These are phyloP conservation scores for Liasis olivaceus DNA, from an alignment of 2,797 vertebrate species.

Conservation along the genomic window DNA sequence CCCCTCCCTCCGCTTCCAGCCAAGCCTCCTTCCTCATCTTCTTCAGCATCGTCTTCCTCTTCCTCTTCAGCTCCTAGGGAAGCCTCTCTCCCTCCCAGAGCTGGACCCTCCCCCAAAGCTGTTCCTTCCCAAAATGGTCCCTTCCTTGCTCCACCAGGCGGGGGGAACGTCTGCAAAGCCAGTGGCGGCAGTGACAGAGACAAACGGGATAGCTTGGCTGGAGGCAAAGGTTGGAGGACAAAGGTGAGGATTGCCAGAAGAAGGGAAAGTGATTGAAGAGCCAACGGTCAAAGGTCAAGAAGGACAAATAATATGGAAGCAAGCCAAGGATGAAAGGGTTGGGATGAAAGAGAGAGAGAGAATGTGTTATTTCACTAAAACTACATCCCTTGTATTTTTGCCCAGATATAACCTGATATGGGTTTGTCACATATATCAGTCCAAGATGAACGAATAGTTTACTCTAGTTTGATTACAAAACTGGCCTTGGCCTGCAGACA, in stretches of 20 bases:
- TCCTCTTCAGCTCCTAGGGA: conserved; percentile 63
- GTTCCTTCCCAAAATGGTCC: conserved; percentile 82
- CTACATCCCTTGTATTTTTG: neutral
- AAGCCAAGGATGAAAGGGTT: neutral
- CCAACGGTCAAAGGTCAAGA: neutral
- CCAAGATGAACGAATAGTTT: neutral
- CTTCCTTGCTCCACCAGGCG: conserved; percentile 80
- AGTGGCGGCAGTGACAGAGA: conserved; percentile 90
- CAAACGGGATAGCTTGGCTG: conserved; percentile 87
- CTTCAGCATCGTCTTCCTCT: conserved; percentile 69
- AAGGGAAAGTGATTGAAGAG: neutral
- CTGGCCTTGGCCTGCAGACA: neutral
- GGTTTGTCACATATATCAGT: neutral
- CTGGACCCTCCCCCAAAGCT: conserved; percentile 60
- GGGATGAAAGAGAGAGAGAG: conserved; percentile 8
- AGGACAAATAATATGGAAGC: neutral
- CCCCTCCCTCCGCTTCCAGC: conserved; percentile 80
- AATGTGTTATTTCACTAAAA: conserved; percentile 8
- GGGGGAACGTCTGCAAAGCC: conserved; percentile 84
- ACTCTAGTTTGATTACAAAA: neutral
- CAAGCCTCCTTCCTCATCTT: conserved; percentile 70
- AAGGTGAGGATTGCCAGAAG: neutral
- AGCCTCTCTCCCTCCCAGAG: conserved; percentile 70
- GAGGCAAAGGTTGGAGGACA: neutral
- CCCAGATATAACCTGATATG: neutral